phyloP scores from a whole-genome alignment of 35 echinoderm and acorn worm genomes.

The Stichopus chloronotus region DNA sequence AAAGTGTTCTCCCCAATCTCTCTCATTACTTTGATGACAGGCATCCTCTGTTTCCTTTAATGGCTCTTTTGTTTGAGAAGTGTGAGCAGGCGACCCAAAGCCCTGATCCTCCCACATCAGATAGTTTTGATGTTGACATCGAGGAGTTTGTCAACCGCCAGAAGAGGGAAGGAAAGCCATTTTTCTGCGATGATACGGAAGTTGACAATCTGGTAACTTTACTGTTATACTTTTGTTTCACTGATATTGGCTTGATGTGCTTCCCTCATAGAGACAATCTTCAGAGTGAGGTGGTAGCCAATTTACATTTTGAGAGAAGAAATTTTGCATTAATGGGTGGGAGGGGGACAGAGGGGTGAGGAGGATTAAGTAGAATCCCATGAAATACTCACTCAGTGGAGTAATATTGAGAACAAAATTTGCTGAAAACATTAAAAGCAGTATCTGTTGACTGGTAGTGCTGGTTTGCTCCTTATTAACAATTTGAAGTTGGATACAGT shows the following conservation, averaged over 20 bases:
- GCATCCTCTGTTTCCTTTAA: constrained; percentile 97
- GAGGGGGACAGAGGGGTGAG: too few relatives aligned
- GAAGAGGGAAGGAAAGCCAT: constrained; percentile 86
- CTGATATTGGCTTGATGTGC: neutral
- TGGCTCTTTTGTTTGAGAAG: constrained; percentile 98
- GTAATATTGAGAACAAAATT: too few relatives aligned
- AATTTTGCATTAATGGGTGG: too few relatives aligned
- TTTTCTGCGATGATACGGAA: constrained; percentile 97
- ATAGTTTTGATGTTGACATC: constrained; percentile 99
- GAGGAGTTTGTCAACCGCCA: constrained; percentile 95
- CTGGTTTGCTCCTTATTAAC: too few relatives aligned
- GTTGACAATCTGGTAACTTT: constrained; percentile 89
- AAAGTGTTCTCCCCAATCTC: neutral
- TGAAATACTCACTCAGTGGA: too few relatives aligned
- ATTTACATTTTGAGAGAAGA: too few relatives aligned
- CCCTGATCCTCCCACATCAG: constrained; percentile 98
- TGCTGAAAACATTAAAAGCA: too few relatives aligned
- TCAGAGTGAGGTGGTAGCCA: too few relatives aligned
- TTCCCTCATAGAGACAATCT: too few relatives aligned
- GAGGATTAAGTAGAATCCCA: too few relatives aligned
- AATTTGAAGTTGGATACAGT: too few relatives aligned
- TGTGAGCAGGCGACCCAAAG: constrained; percentile 99
- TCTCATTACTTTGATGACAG: constrained; percentile 18
- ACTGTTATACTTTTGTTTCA: neutral
- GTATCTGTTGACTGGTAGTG: too few relatives aligned